Percentiles rank a stretch among this genome's conserved stretches.
These are phyloP conservation scores for Pyrocephalus nanus DNA, from an alignment of 2,797 vertebrate species.

Conservation along the genomic window DNA sequence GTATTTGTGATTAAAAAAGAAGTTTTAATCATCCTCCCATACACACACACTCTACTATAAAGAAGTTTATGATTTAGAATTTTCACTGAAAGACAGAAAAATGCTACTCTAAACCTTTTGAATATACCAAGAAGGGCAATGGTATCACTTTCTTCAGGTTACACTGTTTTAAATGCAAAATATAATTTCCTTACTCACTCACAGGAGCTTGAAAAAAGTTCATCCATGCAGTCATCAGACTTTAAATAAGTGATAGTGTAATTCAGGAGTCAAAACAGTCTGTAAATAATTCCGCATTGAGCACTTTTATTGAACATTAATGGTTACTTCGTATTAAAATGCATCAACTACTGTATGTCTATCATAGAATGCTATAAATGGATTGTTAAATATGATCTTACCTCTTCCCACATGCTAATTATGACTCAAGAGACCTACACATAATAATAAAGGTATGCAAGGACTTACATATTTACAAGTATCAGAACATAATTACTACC, in stretches of 20 bases:
- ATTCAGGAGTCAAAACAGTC: neutral
- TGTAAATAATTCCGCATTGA: neutral
- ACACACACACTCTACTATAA: neutral
- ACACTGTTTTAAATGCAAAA: neutral
- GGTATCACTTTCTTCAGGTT: neutral
- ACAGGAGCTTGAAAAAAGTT: neutral
- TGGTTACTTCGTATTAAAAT: neutral
- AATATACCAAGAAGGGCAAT: neutral
- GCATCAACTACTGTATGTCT: neutral
- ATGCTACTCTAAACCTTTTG: neutral
- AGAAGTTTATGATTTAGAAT: neutral
- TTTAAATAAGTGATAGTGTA: neutral
- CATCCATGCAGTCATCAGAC: neutral
- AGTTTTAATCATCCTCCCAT: neutral
- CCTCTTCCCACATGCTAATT: constrained; percentile 1
- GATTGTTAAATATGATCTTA: constrained; percentile 9
- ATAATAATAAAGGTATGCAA: constrained; percentile 10
- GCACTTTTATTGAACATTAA: neutral
- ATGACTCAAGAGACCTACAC: constrained; percentile 32
- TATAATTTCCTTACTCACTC: neutral
- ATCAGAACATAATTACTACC: constrained; percentile 34
- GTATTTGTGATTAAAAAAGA: neutral
- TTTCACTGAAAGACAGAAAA: neutral
- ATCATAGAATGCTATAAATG: neutral
- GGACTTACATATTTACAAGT: constrained; percentile 31